Conservation (phyloP, 2,888 invertebrate species). For the Yponomeuta cagnagella region DNA sequence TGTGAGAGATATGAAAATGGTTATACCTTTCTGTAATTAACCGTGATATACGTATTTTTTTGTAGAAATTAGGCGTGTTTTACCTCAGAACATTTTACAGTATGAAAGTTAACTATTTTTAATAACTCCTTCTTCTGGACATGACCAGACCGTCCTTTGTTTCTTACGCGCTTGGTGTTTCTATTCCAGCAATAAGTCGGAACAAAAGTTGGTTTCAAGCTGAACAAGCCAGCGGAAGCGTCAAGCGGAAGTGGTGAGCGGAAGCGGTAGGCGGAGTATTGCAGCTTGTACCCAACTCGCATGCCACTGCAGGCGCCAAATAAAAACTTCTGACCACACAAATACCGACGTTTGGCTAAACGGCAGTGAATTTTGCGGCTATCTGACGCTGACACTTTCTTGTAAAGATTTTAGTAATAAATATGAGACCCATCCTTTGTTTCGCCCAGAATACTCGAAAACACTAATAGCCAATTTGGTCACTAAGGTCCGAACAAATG, state of each 20-base stretch:
- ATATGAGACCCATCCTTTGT: too few species aligned
- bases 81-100: neutral
- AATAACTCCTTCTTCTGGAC: neutral
- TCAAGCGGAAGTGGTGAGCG: neutral
- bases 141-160: neutral
- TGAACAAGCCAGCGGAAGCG: neutral
- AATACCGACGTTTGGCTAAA: neutral
- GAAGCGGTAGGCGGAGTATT: neutral
- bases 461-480: too few species aligned
- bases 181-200: neutral
- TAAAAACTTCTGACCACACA: neutral
- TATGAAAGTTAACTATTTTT: neutral
- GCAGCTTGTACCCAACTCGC: neutral
- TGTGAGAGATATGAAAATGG: too few species aligned
- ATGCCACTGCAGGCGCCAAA: neutral
- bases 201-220: conserved; percentile 4
- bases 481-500: too few species aligned
- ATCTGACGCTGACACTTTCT: too few species aligned
- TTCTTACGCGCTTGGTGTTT: neutral
- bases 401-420: too few species aligned
- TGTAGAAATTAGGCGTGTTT: neutral
- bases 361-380: too few species aligned
- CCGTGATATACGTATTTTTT: too few species aligned
- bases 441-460: too few species aligned
- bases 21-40: too few species aligned